phyloP scores from a whole-genome alignment of 2,113 vertebrate species.

The Syngnathus floridae region DNA sequence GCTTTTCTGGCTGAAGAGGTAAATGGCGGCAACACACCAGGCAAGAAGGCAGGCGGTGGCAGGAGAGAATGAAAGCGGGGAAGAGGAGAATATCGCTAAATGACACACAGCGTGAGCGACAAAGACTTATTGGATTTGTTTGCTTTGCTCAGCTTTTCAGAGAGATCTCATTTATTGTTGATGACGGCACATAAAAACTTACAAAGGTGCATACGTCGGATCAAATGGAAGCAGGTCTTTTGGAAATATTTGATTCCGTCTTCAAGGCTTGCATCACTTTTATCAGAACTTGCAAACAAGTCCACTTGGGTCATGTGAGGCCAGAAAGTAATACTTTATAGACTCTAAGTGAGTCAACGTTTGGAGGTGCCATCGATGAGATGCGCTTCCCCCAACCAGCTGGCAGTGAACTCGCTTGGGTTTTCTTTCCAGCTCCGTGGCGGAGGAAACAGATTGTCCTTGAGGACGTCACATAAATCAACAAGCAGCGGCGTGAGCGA shows the following conservation, averaged over 20 bases:
- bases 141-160: constrained; percentile 4
- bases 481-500: constrained; percentile 49
- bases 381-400: constrained; percentile 34
- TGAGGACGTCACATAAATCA: constrained; percentile 60
- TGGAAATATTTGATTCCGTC: neutral
- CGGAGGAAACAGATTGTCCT: constrained; percentile 47
- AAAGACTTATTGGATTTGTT: constrained; percentile 1
- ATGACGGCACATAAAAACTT: neutral
- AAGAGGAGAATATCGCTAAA: neutral
- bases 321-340: neutral
- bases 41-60: neutral
- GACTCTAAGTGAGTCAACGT: constrained; percentile 12
- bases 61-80: neutral
- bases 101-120: constrained; percentile 4
- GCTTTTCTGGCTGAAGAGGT: constrained; percentile 2
- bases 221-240: neutral
- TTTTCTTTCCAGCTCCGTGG: constrained; percentile 34
- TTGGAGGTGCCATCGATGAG: neutral
- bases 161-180: constrained; percentile 4
- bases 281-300: neutral
- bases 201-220: neutral
- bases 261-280: neutral
- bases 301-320: neutral
- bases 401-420: constrained; percentile 29
- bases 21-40: neutral